Base-by-base conservation (phyloP, 2,113 vertebrate genomes). In the Cavia aperea region DNA sequence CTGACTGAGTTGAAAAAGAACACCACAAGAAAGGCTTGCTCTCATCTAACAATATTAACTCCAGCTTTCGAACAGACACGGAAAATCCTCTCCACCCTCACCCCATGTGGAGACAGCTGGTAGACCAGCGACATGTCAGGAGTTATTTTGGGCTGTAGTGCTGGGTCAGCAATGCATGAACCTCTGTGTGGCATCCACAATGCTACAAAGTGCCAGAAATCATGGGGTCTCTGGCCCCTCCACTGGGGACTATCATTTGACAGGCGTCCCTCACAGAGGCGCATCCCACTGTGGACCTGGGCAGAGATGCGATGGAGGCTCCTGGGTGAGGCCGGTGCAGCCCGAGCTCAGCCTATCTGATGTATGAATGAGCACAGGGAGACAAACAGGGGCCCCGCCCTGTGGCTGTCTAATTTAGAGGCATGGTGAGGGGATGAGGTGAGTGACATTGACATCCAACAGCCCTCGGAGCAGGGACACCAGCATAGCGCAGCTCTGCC, bases 351-450 rank as follows among this genome's bases (percentile, higher is more conserved):
- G 43, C 46, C 78, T 70, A 18, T 90, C 75, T 78, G 79, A 43
- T 33, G 23, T 51, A 62, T 75, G 72, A 75, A 51, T 54, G 54
- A 83, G 72, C 51, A 72, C 11, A 54, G 77, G 46, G 92, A 29
- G 33, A 56, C 82, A 82, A 95, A 89, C 83, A 91, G 95, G 84
- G 86, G 66, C 65, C 93, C 21, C 84, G 89, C 29, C 51, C 66
- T 6, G 7, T 51, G 60, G 66, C 75, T 94, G 72, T 88, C 91
- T 60, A 94, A 82, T 88, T 60, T 54, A 89, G 81, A 96, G 78
- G 62, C 87, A 60, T 49, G 89, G 75, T 13, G 26, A 82, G 23
- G 39, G 36, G 26, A 18, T 36, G 73, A 86, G 81, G 33, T 3
- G 13, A 92, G 54, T 77, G 89, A 87, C 56, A 65, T 13, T 90